Evolutionary conservation across 2,888 invertebrate genomes (phyloP), one percentile per base, ranked within the genome.

Genomic region (Plagodis dolabraria): DNA sequence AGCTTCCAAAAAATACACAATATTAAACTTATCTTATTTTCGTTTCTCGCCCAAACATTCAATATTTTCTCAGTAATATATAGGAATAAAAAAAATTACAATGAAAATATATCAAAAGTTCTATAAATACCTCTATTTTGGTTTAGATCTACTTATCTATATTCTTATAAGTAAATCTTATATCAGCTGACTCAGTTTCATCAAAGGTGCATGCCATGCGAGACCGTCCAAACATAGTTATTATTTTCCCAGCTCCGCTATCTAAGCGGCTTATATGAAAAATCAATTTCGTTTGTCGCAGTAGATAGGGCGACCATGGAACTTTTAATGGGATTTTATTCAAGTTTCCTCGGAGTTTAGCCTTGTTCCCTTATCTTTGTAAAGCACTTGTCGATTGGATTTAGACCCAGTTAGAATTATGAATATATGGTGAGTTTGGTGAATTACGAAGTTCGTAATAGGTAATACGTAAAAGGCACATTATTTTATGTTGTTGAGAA

Each of bases 181-280:
- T 22, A 22, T 22, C 22, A 2, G 22, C 22, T 22, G 22, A 22
- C 1, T 22, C 22, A 40, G 40, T 40, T 40, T 10, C 40, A 40
- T 10, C 40, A 10, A 66, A 64, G 51, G 53, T 63, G 64, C 56
- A 67, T 60, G 62, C 53, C 57, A 60, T 51, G 64, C 61, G 61
- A 69, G 64, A 65, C 69, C 64, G 72, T 71, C 69, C 74, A 73
- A 75, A 74, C 72, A 75, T 70, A 67, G 79, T 81, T 86, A 83
- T 83, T 85, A 86, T 83, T 82, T 81, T 70, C 68, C 69, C 70
- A 63, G 74, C 71, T 74, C 72, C 67, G 64, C 70, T 80, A 76
- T 82, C 81, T 87, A 86, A 89, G 87, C 86, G 75, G 86, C 87
- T 89, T 89, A 89, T 82, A 74, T 56, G 83, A 85, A 86, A 87